A percentile compares a stretch with the other conserved stretches of the same genome.
Conservation (phyloP, 2,113 vertebrate genomes). For the Pithys albifrons region DNA sequence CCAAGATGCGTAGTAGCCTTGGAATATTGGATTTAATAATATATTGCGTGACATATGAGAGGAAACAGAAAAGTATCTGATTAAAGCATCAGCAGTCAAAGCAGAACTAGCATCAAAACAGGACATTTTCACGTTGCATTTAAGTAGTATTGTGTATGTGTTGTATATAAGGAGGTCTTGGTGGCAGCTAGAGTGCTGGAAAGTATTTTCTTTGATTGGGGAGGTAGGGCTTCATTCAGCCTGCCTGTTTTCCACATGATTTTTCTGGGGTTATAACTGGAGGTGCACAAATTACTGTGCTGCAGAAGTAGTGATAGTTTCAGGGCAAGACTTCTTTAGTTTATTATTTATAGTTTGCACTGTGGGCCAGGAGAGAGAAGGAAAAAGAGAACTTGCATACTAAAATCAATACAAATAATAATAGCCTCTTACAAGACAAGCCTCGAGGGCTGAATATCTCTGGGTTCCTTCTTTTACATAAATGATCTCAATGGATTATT, state of each 20-base stretch:
- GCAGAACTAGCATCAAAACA: neutral
- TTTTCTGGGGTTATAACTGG: slow-evolving; percentile 13
- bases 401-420: slow-evolving; percentile 78
- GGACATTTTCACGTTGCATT: neutral
- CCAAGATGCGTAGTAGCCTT: neutral
- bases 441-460: slow-evolving; percentile 39
- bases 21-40: neutral
- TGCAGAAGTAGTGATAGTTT: slow-evolving; percentile 28
- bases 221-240: neutral
- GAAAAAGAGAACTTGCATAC: slow-evolving; percentile 54
- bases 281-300: slow-evolving; percentile 33
- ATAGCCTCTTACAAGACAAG: slow-evolving; percentile 63
- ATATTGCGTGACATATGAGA: neutral
- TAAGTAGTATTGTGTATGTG: neutral
- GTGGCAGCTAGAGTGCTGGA: neutral
- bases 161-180: neutral
- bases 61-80: neutral
- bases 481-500: slow-evolving; percentile 16
- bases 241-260: neutral
- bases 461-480: slow-evolving; percentile 42
- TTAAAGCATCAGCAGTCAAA: neutral
- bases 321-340: slow-evolving; percentile 44
- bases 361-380: slow-evolving; percentile 36
- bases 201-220: neutral
- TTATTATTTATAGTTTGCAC: slow-evolving; percentile 71